These are phyloP conservation scores for Corvus moneduloides DNA, from an alignment of 2,113 vertebrate species.

Conservation along the genomic window DNA sequence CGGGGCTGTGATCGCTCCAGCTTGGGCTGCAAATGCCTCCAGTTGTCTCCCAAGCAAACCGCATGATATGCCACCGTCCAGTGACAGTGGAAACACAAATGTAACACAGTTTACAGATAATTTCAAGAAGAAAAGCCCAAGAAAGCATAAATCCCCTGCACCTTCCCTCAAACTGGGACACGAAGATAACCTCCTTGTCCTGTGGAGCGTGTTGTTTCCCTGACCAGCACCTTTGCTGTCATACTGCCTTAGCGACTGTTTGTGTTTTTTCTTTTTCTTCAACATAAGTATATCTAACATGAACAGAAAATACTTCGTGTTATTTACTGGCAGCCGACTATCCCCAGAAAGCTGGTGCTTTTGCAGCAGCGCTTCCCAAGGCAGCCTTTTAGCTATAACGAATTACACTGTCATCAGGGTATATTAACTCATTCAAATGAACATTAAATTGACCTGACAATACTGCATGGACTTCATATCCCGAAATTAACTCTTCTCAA, in stretches of 20 bases:
- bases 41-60: fast-evolving
- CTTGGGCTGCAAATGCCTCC: background rate
- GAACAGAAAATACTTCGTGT: background rate
- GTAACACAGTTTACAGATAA: fast-evolving
- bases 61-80: fast-evolving
- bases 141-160: background rate
- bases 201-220: fast-evolving
- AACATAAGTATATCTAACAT: background rate
- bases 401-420: background rate
- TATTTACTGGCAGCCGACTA: background rate
- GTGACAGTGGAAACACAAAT: background rate
- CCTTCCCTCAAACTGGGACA: background rate
- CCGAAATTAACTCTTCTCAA: background rate
- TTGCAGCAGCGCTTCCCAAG: background rate
- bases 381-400: background rate
- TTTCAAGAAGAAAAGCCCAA: background rate
- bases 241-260: background rate
- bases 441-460: background rate
- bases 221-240: background rate
- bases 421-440: background rate
- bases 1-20: fast-evolving
- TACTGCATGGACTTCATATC: background rate
- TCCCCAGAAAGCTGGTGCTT: background rate
- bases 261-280: background rate
- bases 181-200: fast-evolving